Evolutionary conservation across 2,113 vertebrate species (phyloP).

Genomic region (Saccopteryx leptura): DNA sequence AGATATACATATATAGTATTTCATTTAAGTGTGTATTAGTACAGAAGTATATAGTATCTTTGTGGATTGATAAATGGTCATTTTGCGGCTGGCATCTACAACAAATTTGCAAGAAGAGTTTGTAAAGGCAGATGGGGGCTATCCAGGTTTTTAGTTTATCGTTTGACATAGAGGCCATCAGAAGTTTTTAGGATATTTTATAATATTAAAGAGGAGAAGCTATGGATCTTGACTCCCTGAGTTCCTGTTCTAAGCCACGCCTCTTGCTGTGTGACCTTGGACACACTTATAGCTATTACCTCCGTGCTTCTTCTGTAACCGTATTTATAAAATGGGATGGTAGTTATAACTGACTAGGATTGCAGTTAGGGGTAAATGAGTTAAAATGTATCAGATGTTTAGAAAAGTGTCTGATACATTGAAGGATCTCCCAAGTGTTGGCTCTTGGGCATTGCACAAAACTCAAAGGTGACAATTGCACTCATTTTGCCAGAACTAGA

Average conservation of each 20-base stretch:
- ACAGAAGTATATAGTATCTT: neutral
- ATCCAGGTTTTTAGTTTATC: neutral
- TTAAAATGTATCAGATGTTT: neutral
- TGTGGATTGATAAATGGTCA: conserved; percentile 1
- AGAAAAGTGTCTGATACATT: neutral
- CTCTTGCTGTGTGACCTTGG: neutral
- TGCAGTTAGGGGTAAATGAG: neutral
- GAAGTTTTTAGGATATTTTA: neutral
- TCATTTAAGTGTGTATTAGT: neutral
- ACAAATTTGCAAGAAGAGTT: conserved; percentile 33
- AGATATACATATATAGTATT: neutral
- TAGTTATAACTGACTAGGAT: neutral
- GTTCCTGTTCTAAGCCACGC: neutral
- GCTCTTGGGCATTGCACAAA: neutral
- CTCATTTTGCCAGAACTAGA: conserved; percentile 3
- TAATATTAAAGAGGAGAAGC: neutral
- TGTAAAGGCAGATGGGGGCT: neutral
- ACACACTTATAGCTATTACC: neutral
- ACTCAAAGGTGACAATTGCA: neutral
- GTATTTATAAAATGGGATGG: neutral
- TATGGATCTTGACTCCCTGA: neutral
- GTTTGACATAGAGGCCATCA: neutral
- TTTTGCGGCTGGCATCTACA: neutral
- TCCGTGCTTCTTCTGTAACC: neutral
- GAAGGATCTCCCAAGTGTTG: neutral